Percentiles rank a stretch among this genome's conserved stretches.
phyloP scores from a whole-genome alignment of 2,113 vertebrate genomes.

The Eptesicus fuscus region DNA sequence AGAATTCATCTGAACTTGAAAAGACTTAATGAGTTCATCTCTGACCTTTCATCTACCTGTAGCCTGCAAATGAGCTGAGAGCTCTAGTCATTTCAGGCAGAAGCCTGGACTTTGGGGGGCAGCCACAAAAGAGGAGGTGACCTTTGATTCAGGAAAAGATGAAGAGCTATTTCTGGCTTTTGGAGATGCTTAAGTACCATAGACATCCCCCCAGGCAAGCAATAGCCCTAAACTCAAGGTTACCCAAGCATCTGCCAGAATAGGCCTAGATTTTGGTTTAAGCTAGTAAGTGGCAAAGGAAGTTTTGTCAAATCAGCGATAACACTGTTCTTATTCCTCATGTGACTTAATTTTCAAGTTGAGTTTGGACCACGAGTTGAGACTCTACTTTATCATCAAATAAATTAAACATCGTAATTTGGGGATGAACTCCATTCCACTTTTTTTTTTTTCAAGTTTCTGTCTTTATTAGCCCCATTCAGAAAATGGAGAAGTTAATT shows the following conservation, averaged over 20 bases:
- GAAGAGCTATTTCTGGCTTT: background rate
- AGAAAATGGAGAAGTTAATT: background rate
- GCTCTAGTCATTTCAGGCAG: background rate
- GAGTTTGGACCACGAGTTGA: background rate
- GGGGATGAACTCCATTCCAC: background rate
- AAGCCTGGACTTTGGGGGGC: background rate
- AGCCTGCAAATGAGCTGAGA: background rate
- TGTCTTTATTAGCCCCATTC: background rate
- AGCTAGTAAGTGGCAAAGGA: background rate
- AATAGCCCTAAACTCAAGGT: background rate
- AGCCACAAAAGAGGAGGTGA: background rate
- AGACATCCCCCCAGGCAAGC: background rate
- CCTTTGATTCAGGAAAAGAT: conserved; percentile 6
- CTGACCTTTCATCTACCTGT: background rate
- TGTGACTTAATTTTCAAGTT: background rate
- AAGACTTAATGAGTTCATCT: background rate
- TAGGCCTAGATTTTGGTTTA: background rate
- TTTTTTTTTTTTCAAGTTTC: background rate
- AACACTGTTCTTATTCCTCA: background rate
- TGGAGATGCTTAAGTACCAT: background rate
- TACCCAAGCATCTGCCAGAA: background rate
- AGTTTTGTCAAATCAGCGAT: background rate
- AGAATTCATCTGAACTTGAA: background rate
- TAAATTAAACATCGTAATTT: background rate
- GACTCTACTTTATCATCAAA: background rate